Conservation (phyloP, 2,888 invertebrate species). For the Phragmatobia fuliginosa region DNA sequence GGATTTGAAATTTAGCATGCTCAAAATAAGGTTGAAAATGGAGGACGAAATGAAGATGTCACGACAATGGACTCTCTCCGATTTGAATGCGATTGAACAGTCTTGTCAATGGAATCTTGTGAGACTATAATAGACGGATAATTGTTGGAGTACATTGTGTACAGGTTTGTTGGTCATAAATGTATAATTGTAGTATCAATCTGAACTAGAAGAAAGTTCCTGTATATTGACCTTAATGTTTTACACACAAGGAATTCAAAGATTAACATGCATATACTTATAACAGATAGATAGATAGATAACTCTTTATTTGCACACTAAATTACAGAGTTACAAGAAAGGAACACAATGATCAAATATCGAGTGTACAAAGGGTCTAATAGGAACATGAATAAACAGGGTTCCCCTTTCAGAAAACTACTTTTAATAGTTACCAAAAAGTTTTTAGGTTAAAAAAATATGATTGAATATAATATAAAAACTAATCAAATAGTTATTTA, state of each 20-base stretch:
- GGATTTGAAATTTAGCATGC: conserved; percentile 42
- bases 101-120: conserved; percentile 43
- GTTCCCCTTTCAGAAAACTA: no score
- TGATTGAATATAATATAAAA: no score
- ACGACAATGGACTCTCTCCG: conserved; percentile 71
- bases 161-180: neutral
- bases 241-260: neutral
- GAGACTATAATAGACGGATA: conserved; percentile 28
- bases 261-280: neutral
- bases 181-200: conserved; percentile 11
- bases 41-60: conserved; percentile 22
- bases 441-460: no score
- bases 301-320: no score
- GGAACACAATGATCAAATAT: no score
- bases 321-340: no score
- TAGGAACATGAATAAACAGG: no score
- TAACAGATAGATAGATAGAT: no score
- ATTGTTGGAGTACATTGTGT: conserved; percentile 23
- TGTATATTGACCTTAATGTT: neutral
- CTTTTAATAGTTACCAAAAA: no score
- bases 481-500: no score
- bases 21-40: conserved; percentile 40
- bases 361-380: no score
- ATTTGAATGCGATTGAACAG: conserved; percentile 64
- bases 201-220: neutral